Evolutionary conservation across 2,888 invertebrate genomes (phyloP), one percentile per base, ranked within the genome.

Genomic region (Lacanobia wlatinum): DNA sequence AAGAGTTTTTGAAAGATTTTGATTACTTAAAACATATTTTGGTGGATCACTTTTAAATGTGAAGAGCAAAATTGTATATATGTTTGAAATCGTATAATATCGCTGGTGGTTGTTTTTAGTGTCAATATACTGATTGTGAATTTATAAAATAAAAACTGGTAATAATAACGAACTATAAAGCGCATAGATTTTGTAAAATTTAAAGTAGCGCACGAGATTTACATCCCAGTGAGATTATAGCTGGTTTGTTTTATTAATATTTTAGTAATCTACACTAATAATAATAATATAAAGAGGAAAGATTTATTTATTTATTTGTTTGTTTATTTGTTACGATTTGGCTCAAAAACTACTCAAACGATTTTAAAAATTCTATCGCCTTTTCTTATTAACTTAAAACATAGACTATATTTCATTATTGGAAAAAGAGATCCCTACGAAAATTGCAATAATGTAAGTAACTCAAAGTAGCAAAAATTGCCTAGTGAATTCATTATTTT

Each of bases 171-270:
- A 40, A 40, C 40, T 56, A 46, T 52, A 23, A 28, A 50, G 61
- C 62, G 67, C 28, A 40, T 73, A 65, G 34, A 76, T 53, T 14
- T 48, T 28, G n/a, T 58, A 28, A 52, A 55, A 65, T 68, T 64
- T 69, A 28, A 48, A 71, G 70, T 48, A 66, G 38, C 53, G 62
- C 71, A 58, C 40, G 69, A 73, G 52, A 64, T 73, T 73, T 67
- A 55, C 71, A 64, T 53, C 72, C 84, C 76, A 73, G 61, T 81
- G 74, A 68, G 58, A 69, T 72, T 62, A 59, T 68, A 70, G 65
- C 70, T 66, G 65, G 69, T 77, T 81, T 70, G 61, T 83, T 82
- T 82, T 79, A 71, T 71, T 34, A 68, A 80, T 69, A 70, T 73
- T 72, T 83, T 71, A 74, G 72, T 73, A 71, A n/a, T 34, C 34